phyloP scores from a whole-genome alignment of 2,113 vertebrate genomes.

The Planiliza haematocheilus region DNA sequence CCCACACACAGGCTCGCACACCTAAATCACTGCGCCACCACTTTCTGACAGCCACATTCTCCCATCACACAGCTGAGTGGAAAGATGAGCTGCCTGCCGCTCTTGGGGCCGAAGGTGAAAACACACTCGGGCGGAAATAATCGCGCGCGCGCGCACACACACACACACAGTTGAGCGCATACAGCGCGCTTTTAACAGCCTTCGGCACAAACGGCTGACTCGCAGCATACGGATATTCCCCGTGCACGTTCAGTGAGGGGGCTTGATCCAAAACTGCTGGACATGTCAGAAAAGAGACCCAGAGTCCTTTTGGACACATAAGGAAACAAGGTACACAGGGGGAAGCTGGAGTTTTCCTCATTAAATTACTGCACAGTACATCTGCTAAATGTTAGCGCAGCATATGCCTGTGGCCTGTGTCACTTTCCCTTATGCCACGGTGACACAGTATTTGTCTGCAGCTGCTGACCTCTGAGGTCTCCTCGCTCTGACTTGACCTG shows the following conservation, averaged over 20 bases:
- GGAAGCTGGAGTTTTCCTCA: constrained; percentile 3
- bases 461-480: constrained; percentile 49
- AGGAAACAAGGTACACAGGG: not conserved
- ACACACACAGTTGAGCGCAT: constrained; percentile 16
- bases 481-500: constrained; percentile 37
- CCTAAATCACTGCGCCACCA: constrained; percentile 27
- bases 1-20: constrained; percentile 5
- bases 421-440: constrained; percentile 10
- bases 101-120: constrained; percentile 40
- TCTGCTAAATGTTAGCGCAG: constrained; percentile 36
- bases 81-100: constrained; percentile 56
- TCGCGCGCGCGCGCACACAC: too few species aligned
- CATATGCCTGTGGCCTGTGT: constrained; percentile 33
- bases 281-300: constrained; percentile 41
- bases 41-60: constrained; percentile 64
- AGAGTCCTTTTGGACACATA: constrained; percentile 1
- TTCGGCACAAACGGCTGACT: constrained; percentile 56
- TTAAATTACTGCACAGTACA: constrained; percentile 21
- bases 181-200: constrained; percentile 21
- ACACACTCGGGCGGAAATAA: constrained; percentile 16
- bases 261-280: constrained; percentile 25
- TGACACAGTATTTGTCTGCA: constrained; percentile 33
- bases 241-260: constrained; percentile 38
- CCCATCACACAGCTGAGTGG: constrained; percentile 66
- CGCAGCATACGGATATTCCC: constrained; percentile 54